Percentiles rank a stretch among this genome's conserved stretches.
Evolutionary conservation across 2,113 vertebrate species (phyloP).

Genomic region (Ginglymostoma cirratum): DNA sequence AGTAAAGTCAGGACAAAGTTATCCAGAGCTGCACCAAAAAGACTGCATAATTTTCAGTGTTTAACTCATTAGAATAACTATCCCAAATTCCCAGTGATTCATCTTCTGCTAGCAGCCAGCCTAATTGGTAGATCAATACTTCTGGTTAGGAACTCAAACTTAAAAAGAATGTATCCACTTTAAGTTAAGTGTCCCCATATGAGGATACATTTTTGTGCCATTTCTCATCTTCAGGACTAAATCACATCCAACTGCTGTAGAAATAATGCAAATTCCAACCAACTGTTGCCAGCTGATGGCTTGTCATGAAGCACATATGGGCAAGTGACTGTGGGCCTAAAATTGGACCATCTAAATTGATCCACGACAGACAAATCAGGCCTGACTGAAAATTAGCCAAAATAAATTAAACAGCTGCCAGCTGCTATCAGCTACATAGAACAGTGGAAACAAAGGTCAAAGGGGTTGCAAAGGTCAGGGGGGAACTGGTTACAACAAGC

Average conservation of each 20-base stretch:
- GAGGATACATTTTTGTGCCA: neutral
- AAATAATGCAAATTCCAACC: neutral
- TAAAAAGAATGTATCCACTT: neutral
- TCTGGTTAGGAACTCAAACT: neutral
- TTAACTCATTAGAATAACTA: slow-evolving; percentile 14
- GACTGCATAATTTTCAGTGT: neutral
- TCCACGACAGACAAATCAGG: too few relatives aligned
- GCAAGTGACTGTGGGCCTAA: too few relatives aligned
- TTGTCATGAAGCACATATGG: neutral
- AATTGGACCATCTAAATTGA: too few relatives aligned
- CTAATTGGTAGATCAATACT: neutral
- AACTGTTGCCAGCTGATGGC: neutral
- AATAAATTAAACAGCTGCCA: too few relatives aligned
- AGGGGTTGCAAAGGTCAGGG: too few relatives aligned
- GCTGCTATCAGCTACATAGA: too few relatives aligned
- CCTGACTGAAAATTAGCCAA: too few relatives aligned
- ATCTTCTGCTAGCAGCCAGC: neutral
- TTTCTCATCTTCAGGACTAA: neutral
- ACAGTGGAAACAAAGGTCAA: too few relatives aligned
- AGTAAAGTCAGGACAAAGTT: neutral
- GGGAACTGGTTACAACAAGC: too few relatives aligned
- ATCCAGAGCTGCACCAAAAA: neutral
- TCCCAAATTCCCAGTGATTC: neutral
- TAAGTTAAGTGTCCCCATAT: slow-evolving; percentile 6
- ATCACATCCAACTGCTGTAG: slow-evolving; percentile 8